Percentiles rank a stretch among this genome's conserved stretches.
Conservation (phyloP, 2,113 vertebrate species). For the Melanotaenia duboulayi region DNA sequence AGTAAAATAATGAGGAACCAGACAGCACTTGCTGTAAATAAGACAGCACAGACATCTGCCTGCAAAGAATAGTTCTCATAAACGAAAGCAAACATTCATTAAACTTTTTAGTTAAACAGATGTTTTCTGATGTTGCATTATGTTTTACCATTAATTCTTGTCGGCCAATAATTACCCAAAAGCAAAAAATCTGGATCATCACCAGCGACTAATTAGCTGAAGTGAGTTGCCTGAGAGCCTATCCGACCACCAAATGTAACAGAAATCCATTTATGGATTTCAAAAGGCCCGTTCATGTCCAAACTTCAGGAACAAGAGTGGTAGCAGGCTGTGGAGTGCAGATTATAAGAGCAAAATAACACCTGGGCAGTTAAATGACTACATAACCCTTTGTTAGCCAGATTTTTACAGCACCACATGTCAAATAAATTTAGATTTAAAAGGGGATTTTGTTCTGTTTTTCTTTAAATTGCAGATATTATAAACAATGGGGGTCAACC, state of each 20-base stretch:
- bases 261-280: constrained; percentile 16
- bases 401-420: background rate
- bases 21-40: background rate
- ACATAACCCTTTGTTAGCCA: background rate
- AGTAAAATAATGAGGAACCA: constrained; percentile 19
- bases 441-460: constrained; percentile 1
- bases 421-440: background rate
- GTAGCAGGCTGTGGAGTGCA: background rate
- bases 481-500: background rate
- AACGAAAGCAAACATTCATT: constrained; percentile 2
- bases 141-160: constrained; percentile 12
- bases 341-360: background rate
- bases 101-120: background rate
- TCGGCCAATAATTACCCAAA: background rate
- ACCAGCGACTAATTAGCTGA: constrained; percentile 15
- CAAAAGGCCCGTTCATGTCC: constrained; percentile 6
- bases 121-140: background rate
- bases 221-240: background rate
- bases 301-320: background rate
- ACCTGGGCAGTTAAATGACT: background rate
- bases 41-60: constrained; percentile 1
- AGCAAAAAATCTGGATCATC: constrained; percentile 12
- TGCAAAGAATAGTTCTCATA: background rate
- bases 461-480: background rate
- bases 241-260: constrained; percentile 10